Evolutionary conservation across 2,797 vertebrate genomes (phyloP), one percentile per base, ranked within the genome.

Genomic region (Anguilla pacifica): DNA sequence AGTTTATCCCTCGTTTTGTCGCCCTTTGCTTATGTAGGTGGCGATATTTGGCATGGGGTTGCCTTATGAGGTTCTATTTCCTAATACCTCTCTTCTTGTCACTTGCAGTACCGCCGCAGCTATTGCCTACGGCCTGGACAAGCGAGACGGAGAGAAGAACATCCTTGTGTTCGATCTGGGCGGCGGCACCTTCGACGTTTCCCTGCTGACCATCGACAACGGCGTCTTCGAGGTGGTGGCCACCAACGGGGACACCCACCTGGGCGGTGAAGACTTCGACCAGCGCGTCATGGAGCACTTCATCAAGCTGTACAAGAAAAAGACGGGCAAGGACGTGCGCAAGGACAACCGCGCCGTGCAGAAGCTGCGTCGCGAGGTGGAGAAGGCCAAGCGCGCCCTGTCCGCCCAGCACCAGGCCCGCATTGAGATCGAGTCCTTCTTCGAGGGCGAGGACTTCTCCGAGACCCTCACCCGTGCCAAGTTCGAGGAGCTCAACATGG

Each of bases 401-500:
- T 98, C 98, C 3, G 96, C 98, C 81, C 98, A 97, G 92, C 98
- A 99, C 93, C 98, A 99, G 95, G 93, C 98, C 77, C 97, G 96
- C 74, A 99, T 99, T 82, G 98, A 99, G 95, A 99, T 98, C 0
- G 98, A 99, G 91, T 99, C 97, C 64, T 99, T 99, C 95, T 99
- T 97, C 90, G 97, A 99, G 88, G 97, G 98, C n/a, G 97, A 99
- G 88, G 98, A 99, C 91, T 99, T 99, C 95, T 98, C 98, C 0
- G 98, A 99, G 93, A 99, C 98, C 0, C 94, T 99, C 57, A 99
- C 98, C 88, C 96, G 97, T 87, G 98, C 98, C 90, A 99, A 99
- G 92, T 99, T 99, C 94, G 98, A 99, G 86, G 98, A 99, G 92
- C 95, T 99, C 82, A 99, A 99, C 94, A 99, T 99, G 98, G 98